Conservation (phyloP, 2,888 invertebrate species). For the Cryptosula pallasiana region DNA sequence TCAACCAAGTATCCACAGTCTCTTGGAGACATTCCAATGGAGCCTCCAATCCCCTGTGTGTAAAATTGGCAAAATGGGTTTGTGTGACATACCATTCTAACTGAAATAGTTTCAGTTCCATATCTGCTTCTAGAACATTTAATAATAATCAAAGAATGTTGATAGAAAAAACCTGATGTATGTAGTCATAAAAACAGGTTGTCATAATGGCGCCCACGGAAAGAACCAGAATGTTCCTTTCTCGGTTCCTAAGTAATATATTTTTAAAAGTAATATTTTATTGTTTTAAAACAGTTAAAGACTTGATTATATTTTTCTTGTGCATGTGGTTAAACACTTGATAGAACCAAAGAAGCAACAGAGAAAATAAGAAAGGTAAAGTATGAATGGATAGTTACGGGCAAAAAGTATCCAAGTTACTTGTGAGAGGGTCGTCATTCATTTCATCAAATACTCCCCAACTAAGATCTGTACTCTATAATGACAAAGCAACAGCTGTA, state of each 20-base stretch:
- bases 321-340: background rate
- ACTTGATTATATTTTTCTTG: background rate
- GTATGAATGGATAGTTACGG: background rate
- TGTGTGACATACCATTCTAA: too few species aligned
- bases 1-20: constrained; percentile 3
- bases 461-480: background rate
- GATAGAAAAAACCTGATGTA: too few species aligned
- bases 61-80: too few species aligned
- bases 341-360: background rate
- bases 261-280: too few species aligned
- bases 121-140: too few species aligned
- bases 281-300: background rate
- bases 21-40: constrained; percentile 14
- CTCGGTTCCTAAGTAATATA: too few species aligned
- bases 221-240: too few species aligned
- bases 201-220: too few species aligned
- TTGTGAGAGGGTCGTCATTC: background rate
- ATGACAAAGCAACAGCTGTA: too few species aligned
- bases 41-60: background rate
- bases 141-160: too few species aligned
- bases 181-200: too few species aligned
- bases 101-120: too few species aligned
- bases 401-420: background rate
- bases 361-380: background rate
- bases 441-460: background rate